Base-by-base conservation (phyloP, 2,797 vertebrate species). In the Vireo griseus region DNA sequence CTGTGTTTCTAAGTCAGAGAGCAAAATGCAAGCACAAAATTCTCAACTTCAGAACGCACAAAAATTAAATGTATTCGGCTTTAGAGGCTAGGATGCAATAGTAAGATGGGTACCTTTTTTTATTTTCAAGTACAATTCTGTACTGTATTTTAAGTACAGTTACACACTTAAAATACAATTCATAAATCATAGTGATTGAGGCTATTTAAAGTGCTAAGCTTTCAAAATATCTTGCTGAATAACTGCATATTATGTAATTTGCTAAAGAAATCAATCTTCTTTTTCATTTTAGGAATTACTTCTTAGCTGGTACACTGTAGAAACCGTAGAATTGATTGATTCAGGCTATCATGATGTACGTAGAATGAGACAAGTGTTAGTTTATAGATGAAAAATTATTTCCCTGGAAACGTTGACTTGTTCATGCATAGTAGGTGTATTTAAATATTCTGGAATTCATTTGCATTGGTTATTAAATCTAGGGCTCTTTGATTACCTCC, bases 191-290 rank as follows among this genome's bases (percentile, higher is more conserved):
- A 90, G 87, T 57, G 68, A 33, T 86, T 88, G 72, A 86, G 45
- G 61, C 83, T 90, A 86, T 93, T 82, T 82, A 61, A 92, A 93
- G 55, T 86, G 19, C 51, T 83, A 88, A 76, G 55, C 75, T 77
- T 95, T 72, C 76, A 86, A 79, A 95, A 91, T 92, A 90, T 45
- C 86, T 78, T 85, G 28, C 72, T 88, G 61, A 95, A 65, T 82
- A 91, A 92, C 83, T 85, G 29, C 29, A 10, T 54, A 62, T 93
- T 95, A 84, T 82, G 45, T 94, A 88, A 93, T 94, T 92, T 92
- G 61, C 86, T 92, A 69, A 96, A 95, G 92, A 73, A 89, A 89
- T 11, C 28, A 21, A 59, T 87, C 71, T 65, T 61, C 57, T 81
- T 75, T 68, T 52, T 88, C 20, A 1, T 67, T 94, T 85, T 94